phyloP scores from a whole-genome alignment of 2,797 vertebrate genomes.

The Eospalax fontanierii region DNA sequence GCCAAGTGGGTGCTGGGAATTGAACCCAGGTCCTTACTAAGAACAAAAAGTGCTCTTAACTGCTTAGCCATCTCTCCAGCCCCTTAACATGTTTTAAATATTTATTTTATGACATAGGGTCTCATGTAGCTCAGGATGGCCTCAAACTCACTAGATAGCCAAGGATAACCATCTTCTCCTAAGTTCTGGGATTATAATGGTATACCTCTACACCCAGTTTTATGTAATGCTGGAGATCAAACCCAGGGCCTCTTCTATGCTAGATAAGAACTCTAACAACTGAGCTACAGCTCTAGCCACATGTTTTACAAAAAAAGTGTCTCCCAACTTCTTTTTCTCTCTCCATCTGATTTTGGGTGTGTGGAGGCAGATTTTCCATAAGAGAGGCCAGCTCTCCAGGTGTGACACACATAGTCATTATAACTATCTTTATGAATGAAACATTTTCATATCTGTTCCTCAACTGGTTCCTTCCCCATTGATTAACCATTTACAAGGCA shows the following conservation, averaged over 20 bases:
- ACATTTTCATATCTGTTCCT: background rate
- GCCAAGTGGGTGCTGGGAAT: no score
- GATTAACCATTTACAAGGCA: background rate
- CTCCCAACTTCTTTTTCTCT: background rate
- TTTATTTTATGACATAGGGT: background rate
- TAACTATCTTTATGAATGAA: background rate
- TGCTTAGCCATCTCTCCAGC: no score
- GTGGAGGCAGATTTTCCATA: background rate
- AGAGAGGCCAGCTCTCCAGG: background rate
- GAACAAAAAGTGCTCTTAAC: no score
- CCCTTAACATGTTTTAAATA: no score
- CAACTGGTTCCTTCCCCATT: background rate
- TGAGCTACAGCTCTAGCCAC: background rate
- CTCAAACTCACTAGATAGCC: background rate
- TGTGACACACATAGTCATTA: background rate
- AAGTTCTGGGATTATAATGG: background rate
- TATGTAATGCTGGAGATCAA: background rate
- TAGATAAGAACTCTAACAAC: background rate
- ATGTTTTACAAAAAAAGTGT: background rate
- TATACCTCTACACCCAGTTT: background rate
- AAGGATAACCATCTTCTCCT: background rate
- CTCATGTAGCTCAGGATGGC: background rate
- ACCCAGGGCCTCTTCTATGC: background rate
- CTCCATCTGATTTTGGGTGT: background rate
- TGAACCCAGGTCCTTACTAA: no score